Base-by-base conservation (phyloP, 2,888 invertebrate genomes). In the Rhagophthalmus giganteus region DNA sequence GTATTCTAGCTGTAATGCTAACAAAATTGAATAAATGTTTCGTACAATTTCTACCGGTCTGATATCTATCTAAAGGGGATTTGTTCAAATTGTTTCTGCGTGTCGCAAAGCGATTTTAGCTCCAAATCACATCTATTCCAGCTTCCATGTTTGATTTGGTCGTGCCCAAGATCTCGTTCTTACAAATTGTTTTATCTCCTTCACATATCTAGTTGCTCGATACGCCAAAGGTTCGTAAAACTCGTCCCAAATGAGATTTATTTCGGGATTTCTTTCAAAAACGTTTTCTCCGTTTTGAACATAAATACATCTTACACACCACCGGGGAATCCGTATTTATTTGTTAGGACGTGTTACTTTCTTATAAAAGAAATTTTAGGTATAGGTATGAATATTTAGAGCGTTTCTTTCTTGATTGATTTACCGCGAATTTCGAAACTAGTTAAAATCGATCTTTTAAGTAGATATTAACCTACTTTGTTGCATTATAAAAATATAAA, bases 111-210 rank as follows among this genome's bases (percentile, higher is more conserved):
- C 52, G 52, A 51, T 52, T 52, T 40, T 32, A 37, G 37, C 52
- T 52, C 47, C 41, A 52, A 52, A 54, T 54, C 50, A 41, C 46
- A 50, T 50, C 54, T 41, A 54, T 54, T 53, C 48, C 48, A 41
- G 39, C 39, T 48, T 44, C 51, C 40, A 57, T 48, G 57, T 54
- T 54, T 52, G 46, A 57, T 54, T 51, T 48, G 44, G 51, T 40
- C 51, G 28, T 44, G 39, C 53, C 42, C 41, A 30, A 44, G 41
- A 54, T 41, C 42, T 46, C 51, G 35, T 47, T 35, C 50, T 42
- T 45, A 47, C 57, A 57, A 57, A 57, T 57, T 57, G 57, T 57
- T 57, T 57, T 54, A 57, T 57, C 57, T 54, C 57, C 33, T 54
- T 42, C 57, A 51, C 57, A 51, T 52, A 52, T 57, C 54, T 39